Percentiles rank a stretch among this genome's conserved stretches.
Evolutionary conservation across 1,140 invertebrate genomes (phyloP).

Genomic region (Drosophila navojoa): DNA sequence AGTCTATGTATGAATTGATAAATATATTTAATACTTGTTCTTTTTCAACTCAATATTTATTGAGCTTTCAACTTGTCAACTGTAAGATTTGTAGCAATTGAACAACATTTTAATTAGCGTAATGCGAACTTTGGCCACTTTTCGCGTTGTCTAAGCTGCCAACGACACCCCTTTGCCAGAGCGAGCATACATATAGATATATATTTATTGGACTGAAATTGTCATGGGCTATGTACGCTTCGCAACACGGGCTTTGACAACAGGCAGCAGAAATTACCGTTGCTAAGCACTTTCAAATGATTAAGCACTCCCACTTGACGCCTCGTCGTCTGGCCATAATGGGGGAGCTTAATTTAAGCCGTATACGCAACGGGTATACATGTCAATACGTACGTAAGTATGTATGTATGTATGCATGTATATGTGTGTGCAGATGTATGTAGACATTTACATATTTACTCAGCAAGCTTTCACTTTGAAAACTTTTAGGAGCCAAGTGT

Average conservation of each 20-base stretch:
- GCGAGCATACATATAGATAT: no score
- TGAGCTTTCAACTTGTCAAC: conserved; percentile 5
- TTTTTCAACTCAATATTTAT: conserved; percentile 1
- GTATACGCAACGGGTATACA: conserved; percentile 7
- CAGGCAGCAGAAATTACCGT: conserved; percentile 24
- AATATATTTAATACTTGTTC: neutral
- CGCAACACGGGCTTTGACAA: neutral
- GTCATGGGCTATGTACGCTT: conserved; percentile 22
- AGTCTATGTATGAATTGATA: neutral
- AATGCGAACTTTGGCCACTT: conserved; percentile 37
- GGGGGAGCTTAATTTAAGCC: conserved; percentile 22
- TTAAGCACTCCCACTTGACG: conserved; percentile 55
- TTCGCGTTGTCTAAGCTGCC: conserved; percentile 21
- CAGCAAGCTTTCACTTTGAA: conserved; percentile 36
- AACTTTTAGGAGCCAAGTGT: conserved; percentile 42
- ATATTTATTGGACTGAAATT: conserved; percentile 21
- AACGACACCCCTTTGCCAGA: conserved; percentile 19
- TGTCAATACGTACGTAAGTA: neutral
- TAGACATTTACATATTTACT: conserved; percentile 2
- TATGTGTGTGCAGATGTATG: neutral
- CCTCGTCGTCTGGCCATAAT: conserved; percentile 21
- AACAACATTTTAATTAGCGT: conserved; percentile 53
- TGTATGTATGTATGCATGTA: neutral
- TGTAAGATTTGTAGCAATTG: conserved; percentile 30
- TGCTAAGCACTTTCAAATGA: conserved; percentile 56